Evolutionary conservation across 2,113 vertebrate genomes (phyloP).

Genomic region (Oryzias woworae): DNA sequence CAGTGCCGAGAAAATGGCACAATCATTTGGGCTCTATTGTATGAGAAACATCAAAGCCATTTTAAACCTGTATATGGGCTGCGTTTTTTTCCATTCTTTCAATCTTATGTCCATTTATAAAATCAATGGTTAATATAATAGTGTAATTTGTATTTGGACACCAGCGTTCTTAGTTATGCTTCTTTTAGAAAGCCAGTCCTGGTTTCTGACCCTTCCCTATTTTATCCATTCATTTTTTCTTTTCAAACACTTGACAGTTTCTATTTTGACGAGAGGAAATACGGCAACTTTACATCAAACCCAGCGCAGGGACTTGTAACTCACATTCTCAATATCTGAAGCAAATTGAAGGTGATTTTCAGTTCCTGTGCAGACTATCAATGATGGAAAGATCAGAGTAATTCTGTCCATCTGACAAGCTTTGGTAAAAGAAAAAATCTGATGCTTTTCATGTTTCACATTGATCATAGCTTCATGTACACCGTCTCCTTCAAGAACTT

Average conservation of each 20-base stretch:
- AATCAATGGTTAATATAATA: slow-evolving; percentile 1
- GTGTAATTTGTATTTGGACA: neutral
- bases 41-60: slow-evolving; percentile 22
- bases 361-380: slow-evolving; percentile 56
- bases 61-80: slow-evolving; percentile 10
- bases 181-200: slow-evolving; percentile 18
- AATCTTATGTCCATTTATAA: slow-evolving; percentile 20
- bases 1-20: slow-evolving; percentile 14
- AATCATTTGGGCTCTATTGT: slow-evolving; percentile 22
- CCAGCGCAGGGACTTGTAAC: slow-evolving; percentile 30
- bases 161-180: neutral
- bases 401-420: slow-evolving; percentile 45
- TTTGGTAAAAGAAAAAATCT: slow-evolving; percentile 37
- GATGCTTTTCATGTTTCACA: slow-evolving; percentile 44
- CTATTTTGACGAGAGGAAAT: slow-evolving; percentile 18
- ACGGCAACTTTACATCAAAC: slow-evolving; percentile 50
- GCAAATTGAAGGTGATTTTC: slow-evolving; percentile 75
- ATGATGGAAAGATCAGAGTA: slow-evolving; percentile 48
- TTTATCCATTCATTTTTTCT: slow-evolving; percentile 5
- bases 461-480: slow-evolving; percentile 36
- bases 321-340: slow-evolving; percentile 51
- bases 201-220: slow-evolving; percentile 7
- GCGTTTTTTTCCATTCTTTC: neutral
- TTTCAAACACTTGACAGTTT: slow-evolving; percentile 1
- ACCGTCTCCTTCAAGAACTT: slow-evolving; percentile 24